Conservation (phyloP, 2,797 vertebrate species). For the Liparis tanakae region DNA sequence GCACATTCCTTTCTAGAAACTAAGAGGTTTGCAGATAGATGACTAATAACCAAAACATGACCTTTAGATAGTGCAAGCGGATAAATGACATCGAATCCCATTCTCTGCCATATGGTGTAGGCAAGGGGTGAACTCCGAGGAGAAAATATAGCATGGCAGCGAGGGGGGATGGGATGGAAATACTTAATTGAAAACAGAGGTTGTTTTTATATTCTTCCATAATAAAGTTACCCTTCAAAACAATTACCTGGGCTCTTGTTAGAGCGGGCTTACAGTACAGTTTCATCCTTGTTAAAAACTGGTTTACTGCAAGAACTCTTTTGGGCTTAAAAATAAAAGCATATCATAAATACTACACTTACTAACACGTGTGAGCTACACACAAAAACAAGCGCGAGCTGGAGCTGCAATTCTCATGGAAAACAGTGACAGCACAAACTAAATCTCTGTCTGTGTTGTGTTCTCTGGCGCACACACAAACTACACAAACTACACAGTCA, state of each 20-base stretch:
- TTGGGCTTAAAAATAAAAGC: slow-evolving; percentile 54
- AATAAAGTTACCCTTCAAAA: slow-evolving; percentile 80
- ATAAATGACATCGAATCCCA: slow-evolving; percentile 57
- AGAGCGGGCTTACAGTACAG: slow-evolving; percentile 46
- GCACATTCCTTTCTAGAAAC: neutral
- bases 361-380: slow-evolving; percentile 30
- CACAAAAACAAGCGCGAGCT: slow-evolving; percentile 15
- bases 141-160: slow-evolving; percentile 65
- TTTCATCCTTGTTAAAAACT: slow-evolving; percentile 53
- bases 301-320: slow-evolving; percentile 39
- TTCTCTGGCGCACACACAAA: slow-evolving; percentile 27
- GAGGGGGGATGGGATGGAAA: slow-evolving; percentile 67
- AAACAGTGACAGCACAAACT: slow-evolving; percentile 49
- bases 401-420: slow-evolving; percentile 45
- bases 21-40: neutral
- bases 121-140: slow-evolving; percentile 50
- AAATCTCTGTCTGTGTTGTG: slow-evolving; percentile 4
- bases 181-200: slow-evolving; percentile 82
- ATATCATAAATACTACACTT: slow-evolving; percentile 32
- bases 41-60: neutral
- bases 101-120: slow-evolving; percentile 39
- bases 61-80: slow-evolving; percentile 29
- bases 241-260: slow-evolving; percentile 77
- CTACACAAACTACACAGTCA: slow-evolving; percentile 35
- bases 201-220: slow-evolving; percentile 83